Conservation (phyloP, 2,797 vertebrate genomes). For the Hozukius guyotensis region DNA sequence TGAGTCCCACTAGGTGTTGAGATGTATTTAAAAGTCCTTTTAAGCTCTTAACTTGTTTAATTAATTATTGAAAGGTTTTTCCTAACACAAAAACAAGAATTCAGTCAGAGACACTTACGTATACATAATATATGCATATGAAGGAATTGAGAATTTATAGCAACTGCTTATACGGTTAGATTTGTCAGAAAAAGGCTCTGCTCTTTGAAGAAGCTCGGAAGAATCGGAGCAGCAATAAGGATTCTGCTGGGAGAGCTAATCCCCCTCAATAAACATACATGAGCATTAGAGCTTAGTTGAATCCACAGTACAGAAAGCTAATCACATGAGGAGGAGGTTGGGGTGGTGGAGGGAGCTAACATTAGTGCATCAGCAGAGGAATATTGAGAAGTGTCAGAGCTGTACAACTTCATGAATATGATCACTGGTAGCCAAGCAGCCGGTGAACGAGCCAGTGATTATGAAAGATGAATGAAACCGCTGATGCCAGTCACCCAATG, state of each 20-base stretch:
- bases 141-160: background rate
- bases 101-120: background rate
- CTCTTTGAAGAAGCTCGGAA: background rate
- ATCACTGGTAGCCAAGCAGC: background rate
- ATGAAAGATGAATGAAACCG: background rate
- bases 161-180: background rate
- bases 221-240: background rate
- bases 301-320: background rate
- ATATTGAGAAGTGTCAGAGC: background rate
- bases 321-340: background rate
- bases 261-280: background rate
- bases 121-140: background rate
- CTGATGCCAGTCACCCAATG: no score
- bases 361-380: background rate
- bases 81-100: background rate
- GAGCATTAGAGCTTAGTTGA: background rate
- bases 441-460: background rate
- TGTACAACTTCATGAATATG: background rate
- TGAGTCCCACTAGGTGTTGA: background rate
- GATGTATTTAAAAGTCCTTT: background rate
- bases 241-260: background rate
- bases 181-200: background rate
- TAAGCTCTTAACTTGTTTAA: background rate
- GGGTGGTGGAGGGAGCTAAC: background rate
- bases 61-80: background rate